phyloP scores from a whole-genome alignment of 1,140 invertebrate genomes.

The Saccostrea cuccullata region DNA sequence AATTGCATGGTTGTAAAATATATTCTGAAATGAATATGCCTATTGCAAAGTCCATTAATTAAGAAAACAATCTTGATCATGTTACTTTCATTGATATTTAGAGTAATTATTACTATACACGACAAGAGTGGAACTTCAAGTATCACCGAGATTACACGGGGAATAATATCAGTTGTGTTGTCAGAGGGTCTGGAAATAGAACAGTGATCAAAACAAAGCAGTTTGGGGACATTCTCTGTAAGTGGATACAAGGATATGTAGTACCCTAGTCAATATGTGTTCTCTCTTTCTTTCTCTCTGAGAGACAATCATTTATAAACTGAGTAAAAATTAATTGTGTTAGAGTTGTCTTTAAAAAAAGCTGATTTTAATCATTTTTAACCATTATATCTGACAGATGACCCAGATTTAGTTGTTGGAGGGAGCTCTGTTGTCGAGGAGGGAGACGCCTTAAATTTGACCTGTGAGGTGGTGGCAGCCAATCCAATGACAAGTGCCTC shows the following conservation, averaged over 20 bases:
- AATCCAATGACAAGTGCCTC: not conserved
- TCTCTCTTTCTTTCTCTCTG: too few species aligned
- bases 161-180: constrained; percentile 4
- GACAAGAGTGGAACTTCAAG: not conserved
- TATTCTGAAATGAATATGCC: too few species aligned
- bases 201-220: not conserved
- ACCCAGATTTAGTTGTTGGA: not conserved
- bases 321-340: too few species aligned
- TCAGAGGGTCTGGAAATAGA: too few species aligned
- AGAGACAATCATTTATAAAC: too few species aligned
- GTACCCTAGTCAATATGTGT: too few species aligned
- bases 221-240: constrained; percentile 13
- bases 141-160: not conserved
- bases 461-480: not conserved
- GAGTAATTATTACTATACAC: not conserved
- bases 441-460: constrained; percentile 1
- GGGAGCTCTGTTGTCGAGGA: not conserved
- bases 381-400: not conserved
- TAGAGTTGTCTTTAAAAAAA: too few species aligned
- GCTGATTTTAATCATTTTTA: not conserved
- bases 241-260: not conserved
- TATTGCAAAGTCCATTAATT: too few species aligned
- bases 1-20: too few species aligned
- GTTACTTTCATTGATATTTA: not conserved
- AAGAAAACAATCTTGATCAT: too few species aligned